These are phyloP conservation scores for Perithous albicinctus DNA, from an alignment of 2,888 invertebrate species.

Conservation along the genomic window DNA sequence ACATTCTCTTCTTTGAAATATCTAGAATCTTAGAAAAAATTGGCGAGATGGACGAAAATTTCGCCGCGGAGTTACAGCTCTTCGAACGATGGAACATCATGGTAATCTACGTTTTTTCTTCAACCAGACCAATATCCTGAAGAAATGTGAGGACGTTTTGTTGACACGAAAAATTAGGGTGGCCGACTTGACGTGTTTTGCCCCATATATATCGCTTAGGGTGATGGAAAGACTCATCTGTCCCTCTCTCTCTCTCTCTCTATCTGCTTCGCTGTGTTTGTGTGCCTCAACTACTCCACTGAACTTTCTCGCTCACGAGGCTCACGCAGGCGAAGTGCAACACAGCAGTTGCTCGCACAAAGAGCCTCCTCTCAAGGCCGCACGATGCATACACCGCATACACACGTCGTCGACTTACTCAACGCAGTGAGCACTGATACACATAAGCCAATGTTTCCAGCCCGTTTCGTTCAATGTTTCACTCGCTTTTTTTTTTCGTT, in stretches of 20 bases:
- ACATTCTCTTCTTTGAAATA: too few species aligned
- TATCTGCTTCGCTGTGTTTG: slow-evolving; percentile 14
- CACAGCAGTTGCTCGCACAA: slow-evolving; percentile 77
- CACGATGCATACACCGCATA: slow-evolving; percentile 71
- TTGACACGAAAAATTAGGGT: too few species aligned
- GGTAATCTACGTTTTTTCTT: too few species aligned
- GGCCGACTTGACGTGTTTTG: too few species aligned
- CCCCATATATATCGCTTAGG: slow-evolving; percentile 18
- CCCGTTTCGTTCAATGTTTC: slow-evolving; percentile 49
- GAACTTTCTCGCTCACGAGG: slow-evolving; percentile 49
- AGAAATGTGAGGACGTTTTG: too few species aligned
- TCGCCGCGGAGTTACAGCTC: too few species aligned
- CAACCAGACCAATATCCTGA: too few species aligned
- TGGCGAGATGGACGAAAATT: too few species aligned
- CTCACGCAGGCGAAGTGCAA: slow-evolving; percentile 58
- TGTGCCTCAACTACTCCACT: slow-evolving; percentile 11
- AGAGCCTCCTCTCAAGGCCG: slow-evolving; percentile 84
- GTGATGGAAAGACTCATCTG: slow-evolving; percentile 55
- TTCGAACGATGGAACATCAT: too few species aligned
- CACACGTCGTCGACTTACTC: slow-evolving; percentile 58
- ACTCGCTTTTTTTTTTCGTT: slow-evolving; percentile 19
- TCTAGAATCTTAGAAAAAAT: too few species aligned
- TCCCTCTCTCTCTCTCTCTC: slow-evolving; percentile 17
- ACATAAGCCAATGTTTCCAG: slow-evolving; percentile 21
- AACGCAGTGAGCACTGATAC: slow-evolving; percentile 12